Conservation (phyloP, 2,888 invertebrate species). For the Trichopoda pennipes region DNA sequence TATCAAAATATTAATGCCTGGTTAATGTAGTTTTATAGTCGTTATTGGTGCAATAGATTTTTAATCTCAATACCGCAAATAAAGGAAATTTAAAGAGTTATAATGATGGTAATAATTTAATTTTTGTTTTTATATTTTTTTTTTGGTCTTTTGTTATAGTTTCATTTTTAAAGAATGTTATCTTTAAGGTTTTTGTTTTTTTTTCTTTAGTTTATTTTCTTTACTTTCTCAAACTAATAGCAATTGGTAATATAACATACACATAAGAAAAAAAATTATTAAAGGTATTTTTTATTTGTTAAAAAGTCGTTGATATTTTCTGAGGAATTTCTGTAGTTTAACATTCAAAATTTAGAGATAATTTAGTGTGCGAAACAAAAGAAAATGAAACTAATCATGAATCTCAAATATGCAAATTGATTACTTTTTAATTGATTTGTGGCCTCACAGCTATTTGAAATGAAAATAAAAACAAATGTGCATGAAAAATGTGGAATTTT, state of each 20-base stretch:
- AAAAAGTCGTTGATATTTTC: background rate
- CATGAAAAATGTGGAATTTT: too few relatives aligned
- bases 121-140: background rate
- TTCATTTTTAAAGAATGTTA: conserved; percentile 3
- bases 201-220: too few relatives aligned
- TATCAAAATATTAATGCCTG: too few relatives aligned
- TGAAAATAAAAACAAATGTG: too few relatives aligned
- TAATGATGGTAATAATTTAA: conserved; percentile 31
- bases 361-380: conserved; percentile 3
- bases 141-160: too few relatives aligned
- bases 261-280: background rate
- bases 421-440: background rate
- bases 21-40: too few relatives aligned
- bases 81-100: background rate
- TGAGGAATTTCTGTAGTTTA: background rate
- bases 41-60: conserved; percentile 20
- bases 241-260: too few relatives aligned
- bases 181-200: too few relatives aligned
- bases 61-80: conserved; percentile 38
- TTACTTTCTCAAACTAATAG: too few relatives aligned
- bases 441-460: too few relatives aligned
- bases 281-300: background rate
- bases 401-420: background rate
- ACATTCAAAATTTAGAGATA: conserved; percentile 9
- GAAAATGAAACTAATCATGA: background rate